Evolutionary conservation across 2,113 vertebrate species (phyloP), one percentile per base, ranked within the genome.

Genomic region (Atherinomorus stipes): DNA sequence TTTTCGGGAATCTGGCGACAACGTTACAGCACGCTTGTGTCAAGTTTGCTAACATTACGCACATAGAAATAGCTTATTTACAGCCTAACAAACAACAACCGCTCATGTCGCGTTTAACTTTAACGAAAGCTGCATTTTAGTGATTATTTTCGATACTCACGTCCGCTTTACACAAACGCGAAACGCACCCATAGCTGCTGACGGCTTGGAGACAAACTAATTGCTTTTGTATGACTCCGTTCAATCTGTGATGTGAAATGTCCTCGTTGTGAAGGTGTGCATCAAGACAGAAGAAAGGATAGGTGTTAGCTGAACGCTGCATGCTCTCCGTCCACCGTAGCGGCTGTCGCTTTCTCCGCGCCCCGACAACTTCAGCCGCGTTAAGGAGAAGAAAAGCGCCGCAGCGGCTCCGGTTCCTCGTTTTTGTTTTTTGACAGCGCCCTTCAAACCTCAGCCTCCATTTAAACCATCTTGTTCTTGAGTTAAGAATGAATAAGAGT

Each of bases 191-290:
- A 82, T 72, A 11, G 79, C 71, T 81, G 88, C 80, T 81, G 85
- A 75, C 86, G 84, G 82, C 84, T 85, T 83, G 64, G 88, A 88
- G 80, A 88, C 80, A 78, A 91, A 93, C 90, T 90, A 89, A 91
- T 91, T 85, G 91, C 92, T 92, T 92, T 92, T 91, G 90, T 92
- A 86, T 84, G 86, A 85, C 85, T 89, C 85, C 87, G 78, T 90
- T 76, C 88, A 34, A 89, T 85, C 84, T 87, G 81, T 76, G 60
- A 80, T 82, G 84, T 86, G 87, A 85, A 84, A 91, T 90, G 84
- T 90, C 85, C 89, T 84, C 89, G 47, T 83, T 77, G 83, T 84
- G 76, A 23, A 77, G 28, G 74, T 71, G 86, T 83, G 76, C 76
- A 62, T 81, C 53, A 52, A 72, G 75, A 85, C 71, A 70, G 84